These are phyloP conservation scores for Nyctalus aviator DNA, from an alignment of 2,797 vertebrate genomes.

Conservation along the genomic window DNA sequence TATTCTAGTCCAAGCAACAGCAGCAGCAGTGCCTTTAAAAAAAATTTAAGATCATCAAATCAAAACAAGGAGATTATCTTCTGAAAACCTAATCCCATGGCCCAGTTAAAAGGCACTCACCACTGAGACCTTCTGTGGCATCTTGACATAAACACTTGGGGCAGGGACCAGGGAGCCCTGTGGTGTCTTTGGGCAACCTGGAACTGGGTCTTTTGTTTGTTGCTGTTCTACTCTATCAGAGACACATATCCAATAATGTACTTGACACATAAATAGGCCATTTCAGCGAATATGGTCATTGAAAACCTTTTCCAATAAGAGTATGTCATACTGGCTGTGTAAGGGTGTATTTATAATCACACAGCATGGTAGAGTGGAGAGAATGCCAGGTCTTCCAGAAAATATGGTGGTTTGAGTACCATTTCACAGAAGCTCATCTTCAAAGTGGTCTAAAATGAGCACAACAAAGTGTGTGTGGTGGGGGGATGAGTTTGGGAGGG, in stretches of 20 bases:
- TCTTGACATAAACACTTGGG: neutral
- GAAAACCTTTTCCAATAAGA: constrained; percentile 75
- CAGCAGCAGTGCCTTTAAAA: constrained; percentile 64
- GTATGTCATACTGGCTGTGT: constrained; percentile 43
- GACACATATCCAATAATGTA: constrained; percentile 61
- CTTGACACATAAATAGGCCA: constrained; percentile 74
- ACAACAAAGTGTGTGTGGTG: constrained; percentile 3
- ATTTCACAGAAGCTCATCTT: constrained; percentile 51
- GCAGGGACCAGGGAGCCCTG: neutral
- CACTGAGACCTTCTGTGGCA: constrained; percentile 29
- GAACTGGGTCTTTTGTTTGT: constrained; percentile 33
- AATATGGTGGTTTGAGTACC: constrained; percentile 61
- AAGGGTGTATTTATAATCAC: constrained; percentile 69
- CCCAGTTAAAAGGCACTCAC: constrained; percentile 57
- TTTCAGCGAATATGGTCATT: constrained; percentile 66
- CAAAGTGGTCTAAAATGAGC: constrained; percentile 45
- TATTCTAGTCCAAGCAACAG: constrained; percentile 65
- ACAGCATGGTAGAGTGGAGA: constrained; percentile 34
- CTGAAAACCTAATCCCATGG: constrained; percentile 73
- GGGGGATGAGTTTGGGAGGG: too few species aligned
- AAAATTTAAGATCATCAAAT: constrained; percentile 83
- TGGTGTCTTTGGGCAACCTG: neutral
- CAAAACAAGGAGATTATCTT: constrained; percentile 84
- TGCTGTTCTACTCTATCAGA: constrained; percentile 47
- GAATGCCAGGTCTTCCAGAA: constrained; percentile 67